Conservation (phyloP, 2,113 vertebrate species). For the Pogona vitticeps region DNA sequence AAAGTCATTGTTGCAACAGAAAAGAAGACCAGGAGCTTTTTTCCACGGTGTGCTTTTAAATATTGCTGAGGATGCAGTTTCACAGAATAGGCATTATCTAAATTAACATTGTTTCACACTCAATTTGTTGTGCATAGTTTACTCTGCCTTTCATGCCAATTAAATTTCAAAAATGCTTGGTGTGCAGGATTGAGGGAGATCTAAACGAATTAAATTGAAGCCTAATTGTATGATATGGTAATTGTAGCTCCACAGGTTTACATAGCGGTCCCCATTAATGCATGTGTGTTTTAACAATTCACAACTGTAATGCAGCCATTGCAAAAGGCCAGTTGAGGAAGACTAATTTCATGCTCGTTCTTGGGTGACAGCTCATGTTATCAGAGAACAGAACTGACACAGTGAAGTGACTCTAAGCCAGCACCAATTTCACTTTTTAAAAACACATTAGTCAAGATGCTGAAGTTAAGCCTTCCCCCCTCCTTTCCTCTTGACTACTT, state of each 20-base stretch:
- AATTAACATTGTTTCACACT: conserved; percentile 74
- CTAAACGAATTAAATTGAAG: conserved; percentile 59
- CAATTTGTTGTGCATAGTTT: conserved; percentile 74
- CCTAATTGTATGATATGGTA: conserved; percentile 49
- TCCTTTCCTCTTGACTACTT: background rate
- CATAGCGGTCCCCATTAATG: background rate
- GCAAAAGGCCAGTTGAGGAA: conserved; percentile 25
- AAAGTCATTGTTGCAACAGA: conserved; percentile 34
- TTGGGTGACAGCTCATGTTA: conserved; percentile 20
- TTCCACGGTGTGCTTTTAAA: conserved; percentile 40
- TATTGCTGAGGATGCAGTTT: conserved; percentile 62
- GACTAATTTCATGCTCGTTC: background rate
- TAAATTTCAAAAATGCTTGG: conserved; percentile 69
- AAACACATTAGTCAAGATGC: background rate
- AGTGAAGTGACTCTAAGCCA: background rate
- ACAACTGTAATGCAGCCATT: conserved; percentile 29
- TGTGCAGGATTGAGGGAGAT: conserved; percentile 55
- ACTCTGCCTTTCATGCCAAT: conserved; percentile 66
- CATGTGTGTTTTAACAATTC: conserved; percentile 28
- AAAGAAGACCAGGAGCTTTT: background rate
- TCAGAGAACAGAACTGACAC: background rate
- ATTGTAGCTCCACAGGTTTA: conserved; percentile 54
- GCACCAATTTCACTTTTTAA: conserved; percentile 6
- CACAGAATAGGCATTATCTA: conserved; percentile 64
- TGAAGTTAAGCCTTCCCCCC: background rate